Percentiles rank a stretch among this genome's conserved stretches.
Conservation (phyloP, 2,797 vertebrate genomes). For the Knipowitschia caucasica region DNA sequence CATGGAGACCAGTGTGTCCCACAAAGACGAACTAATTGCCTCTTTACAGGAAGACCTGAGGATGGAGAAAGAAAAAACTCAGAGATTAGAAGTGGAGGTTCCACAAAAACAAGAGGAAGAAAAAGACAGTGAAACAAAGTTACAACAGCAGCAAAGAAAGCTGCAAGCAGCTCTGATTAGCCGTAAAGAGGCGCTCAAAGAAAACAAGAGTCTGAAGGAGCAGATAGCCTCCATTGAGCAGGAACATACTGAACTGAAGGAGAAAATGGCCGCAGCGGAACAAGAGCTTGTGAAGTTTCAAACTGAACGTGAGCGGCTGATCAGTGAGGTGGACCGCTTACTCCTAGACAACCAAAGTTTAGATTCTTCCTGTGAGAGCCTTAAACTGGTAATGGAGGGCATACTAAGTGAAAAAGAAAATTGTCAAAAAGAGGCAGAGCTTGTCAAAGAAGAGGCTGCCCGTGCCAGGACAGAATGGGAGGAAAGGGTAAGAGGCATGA, state of each 20-base stretch:
- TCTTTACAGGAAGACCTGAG: conserved; percentile 78
- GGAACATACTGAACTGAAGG: conserved; percentile 63
- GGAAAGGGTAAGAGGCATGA: conserved; percentile 82
- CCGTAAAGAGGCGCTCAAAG: conserved; percentile 90
- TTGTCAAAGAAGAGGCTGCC: conserved; percentile 70
- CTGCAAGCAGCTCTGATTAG: conserved; percentile 95
- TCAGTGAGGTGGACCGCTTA: conserved; percentile 80
- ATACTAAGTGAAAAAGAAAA: conserved; percentile 82
- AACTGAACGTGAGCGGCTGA: conserved; percentile 80
- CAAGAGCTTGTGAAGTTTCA: conserved; percentile 73
- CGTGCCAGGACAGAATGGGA: conserved; percentile 76
- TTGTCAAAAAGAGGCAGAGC: conserved; percentile 74
- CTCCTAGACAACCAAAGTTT: conserved; percentile 87
- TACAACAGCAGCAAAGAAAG: conserved; percentile 88
- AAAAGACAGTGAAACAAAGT: conserved; percentile 65
- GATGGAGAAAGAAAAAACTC: conserved; percentile 75
- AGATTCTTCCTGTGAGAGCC: conserved; percentile 85
- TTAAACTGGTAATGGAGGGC: conserved; percentile 83
- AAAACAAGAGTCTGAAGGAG: conserved; percentile 84
- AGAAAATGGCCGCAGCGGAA: conserved; percentile 61
- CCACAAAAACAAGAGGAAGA: conserved; percentile 79
- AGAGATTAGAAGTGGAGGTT: conserved; percentile 75
- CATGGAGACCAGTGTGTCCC: conserved; percentile 75
- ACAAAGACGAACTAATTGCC: conserved; percentile 79
- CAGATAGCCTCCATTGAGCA: conserved; percentile 72